These are phyloP conservation scores for Andrena camellia DNA, from an alignment of 2,888 invertebrate species.

Conservation along the genomic window DNA sequence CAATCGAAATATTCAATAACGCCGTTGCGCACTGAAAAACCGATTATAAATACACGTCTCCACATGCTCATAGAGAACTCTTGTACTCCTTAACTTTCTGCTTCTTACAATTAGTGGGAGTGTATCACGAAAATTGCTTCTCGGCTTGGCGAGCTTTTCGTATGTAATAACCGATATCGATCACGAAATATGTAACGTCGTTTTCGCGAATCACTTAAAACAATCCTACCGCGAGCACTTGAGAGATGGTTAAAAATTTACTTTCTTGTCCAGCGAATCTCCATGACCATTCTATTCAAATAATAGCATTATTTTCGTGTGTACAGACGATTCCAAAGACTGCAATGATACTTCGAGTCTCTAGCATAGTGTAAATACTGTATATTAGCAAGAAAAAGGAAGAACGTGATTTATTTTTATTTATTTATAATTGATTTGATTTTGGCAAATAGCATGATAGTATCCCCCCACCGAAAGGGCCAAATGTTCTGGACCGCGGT, in stretches of 20 bases:
- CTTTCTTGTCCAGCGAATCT: neutral
- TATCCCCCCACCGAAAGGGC: constrained; percentile 40
- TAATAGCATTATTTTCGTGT: neutral
- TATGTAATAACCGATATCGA: constrained; percentile 7
- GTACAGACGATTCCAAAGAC: constrained; percentile 1
- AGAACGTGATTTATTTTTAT: constrained; percentile 35
- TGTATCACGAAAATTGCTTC: constrained; percentile 56
- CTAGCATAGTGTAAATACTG: constrained; percentile 35
- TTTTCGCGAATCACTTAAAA: constrained; percentile 14
- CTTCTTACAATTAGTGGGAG: constrained; percentile 54
- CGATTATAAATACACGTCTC: neutral
- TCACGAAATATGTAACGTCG: constrained; percentile 22
- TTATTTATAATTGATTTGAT: constrained; percentile 50
- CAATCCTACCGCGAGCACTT: constrained; percentile 1
- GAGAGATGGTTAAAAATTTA: constrained; percentile 11
- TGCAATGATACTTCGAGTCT: constrained; percentile 9
- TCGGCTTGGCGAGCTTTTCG: constrained; percentile 61
- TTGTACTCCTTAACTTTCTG: constrained; percentile 45
- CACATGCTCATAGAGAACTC: constrained; percentile 11
- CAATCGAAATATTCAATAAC: constrained; percentile 2
- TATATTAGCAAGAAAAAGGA: constrained; percentile 28
- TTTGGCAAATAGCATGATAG: constrained; percentile 48
- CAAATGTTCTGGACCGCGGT: constrained; percentile 29
- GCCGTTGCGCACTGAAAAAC: neutral
- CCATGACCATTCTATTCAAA: neutral